Conservation (phyloP, 2,888 invertebrate genomes). For the Marronus borbonicus region DNA sequence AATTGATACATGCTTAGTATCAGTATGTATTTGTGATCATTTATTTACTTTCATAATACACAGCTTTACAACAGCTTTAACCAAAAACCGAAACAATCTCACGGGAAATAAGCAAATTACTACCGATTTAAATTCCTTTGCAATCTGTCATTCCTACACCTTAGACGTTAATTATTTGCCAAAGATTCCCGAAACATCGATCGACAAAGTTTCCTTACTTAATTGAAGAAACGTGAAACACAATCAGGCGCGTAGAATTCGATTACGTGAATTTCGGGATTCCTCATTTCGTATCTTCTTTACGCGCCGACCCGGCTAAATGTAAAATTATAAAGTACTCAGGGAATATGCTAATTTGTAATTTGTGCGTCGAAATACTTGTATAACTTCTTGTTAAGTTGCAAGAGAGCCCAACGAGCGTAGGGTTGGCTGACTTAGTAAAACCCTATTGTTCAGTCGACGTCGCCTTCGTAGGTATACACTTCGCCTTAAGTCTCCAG, state of each 20-base stretch:
- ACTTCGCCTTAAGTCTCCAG: conserved; percentile 11
- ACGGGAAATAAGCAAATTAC: conserved; percentile 5
- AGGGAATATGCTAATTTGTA: conserved; percentile 54
- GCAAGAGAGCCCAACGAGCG: conserved; percentile 38
- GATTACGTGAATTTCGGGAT: conserved; percentile 45
- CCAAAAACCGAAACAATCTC: neutral
- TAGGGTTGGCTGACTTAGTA: conserved; percentile 16
- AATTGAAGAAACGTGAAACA: conserved; percentile 42
- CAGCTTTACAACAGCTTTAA: too few relatives aligned
- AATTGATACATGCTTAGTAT: too few relatives aligned
- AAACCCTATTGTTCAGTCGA: conserved; percentile 37
- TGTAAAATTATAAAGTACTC: conserved; percentile 47
- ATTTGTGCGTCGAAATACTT: conserved; percentile 55
- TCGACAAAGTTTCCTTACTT: conserved; percentile 39
- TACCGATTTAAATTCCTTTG: neutral
- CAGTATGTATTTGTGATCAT: too few relatives aligned
- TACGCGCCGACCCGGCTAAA: conserved; percentile 44
- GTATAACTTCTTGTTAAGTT: conserved; percentile 53
- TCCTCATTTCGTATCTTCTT: conserved; percentile 40
- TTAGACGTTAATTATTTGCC: conserved; percentile 29
- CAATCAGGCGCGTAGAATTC: conserved; percentile 46
- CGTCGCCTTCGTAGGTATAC: conserved; percentile 3
- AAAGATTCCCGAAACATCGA: conserved; percentile 37
- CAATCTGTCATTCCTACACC: conserved; percentile 7
- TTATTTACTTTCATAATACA: too few relatives aligned